Percentiles rank a stretch among this genome's conserved stretches.
These are phyloP conservation scores for Taeniopygia guttata DNA, from an alignment of 2,797 vertebrate species.

Conservation along the genomic window DNA sequence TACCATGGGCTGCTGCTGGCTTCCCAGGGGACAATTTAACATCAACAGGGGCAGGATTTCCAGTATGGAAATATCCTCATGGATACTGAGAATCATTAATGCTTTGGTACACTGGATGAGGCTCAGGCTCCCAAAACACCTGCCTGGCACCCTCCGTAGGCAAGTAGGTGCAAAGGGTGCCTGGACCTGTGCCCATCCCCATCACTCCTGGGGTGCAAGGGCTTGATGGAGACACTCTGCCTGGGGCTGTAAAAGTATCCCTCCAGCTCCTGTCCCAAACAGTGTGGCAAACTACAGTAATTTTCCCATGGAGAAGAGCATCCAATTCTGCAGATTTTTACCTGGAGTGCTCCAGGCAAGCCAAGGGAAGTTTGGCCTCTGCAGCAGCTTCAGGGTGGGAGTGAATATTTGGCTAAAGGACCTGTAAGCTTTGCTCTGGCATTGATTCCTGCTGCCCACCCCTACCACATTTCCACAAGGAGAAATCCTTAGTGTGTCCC, in stretches of 20 bases:
- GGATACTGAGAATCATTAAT: not conserved
- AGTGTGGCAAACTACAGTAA: not conserved
- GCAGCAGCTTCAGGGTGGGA: not conserved
- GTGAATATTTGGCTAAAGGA: not conserved
- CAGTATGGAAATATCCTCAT: accelerated
- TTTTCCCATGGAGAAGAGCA: not conserved
- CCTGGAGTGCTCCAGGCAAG: accelerated
- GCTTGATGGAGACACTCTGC: accelerated
- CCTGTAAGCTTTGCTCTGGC: not conserved
- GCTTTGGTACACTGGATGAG: not conserved
- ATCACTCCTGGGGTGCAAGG: not conserved
- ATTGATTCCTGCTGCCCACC: accelerated
- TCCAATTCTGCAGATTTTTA: not conserved
- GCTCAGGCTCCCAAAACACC: not conserved
- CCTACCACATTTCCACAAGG: not conserved
- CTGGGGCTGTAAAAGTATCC: not conserved
- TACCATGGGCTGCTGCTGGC: not conserved
- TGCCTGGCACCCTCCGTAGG: not conserved
- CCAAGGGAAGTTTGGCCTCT: not conserved
- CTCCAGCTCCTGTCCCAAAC: not conserved
- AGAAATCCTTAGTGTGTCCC: not conserved
- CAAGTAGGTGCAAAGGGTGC: not conserved
- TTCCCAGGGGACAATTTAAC: not conserved
- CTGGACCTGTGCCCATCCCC: accelerated
- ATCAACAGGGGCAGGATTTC: not conserved